Percentiles rank a stretch among this genome's conserved stretches.
Evolutionary conservation across 2,113 vertebrate genomes (phyloP).

Genomic region (Prionailurus bengalensis): DNA sequence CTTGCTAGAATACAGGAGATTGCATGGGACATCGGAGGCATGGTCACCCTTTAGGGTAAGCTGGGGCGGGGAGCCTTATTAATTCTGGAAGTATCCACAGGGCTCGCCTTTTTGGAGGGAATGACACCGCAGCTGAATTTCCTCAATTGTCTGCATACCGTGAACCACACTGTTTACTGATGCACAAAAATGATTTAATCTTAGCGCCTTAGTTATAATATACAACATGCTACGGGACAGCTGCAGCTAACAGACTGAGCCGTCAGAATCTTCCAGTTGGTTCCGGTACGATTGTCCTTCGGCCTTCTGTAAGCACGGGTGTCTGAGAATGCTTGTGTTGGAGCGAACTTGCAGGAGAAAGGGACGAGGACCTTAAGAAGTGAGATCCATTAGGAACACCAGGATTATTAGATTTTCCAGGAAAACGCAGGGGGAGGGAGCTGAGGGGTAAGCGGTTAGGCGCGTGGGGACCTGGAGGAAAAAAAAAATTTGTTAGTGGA

Average conservation of each 20-base stretch:
- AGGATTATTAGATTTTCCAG: slow-evolving; percentile 64
- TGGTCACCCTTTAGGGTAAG: background rate
- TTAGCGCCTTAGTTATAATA: slow-evolving; percentile 28
- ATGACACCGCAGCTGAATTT: slow-evolving; percentile 22
- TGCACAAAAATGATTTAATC: slow-evolving; percentile 53
- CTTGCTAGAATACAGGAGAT: too few relatives aligned
- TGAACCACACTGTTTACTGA: slow-evolving; percentile 44
- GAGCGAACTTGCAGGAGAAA: slow-evolving; percentile 50
- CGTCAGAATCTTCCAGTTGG: slow-evolving; percentile 47
- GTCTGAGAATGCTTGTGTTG: slow-evolving; percentile 52
- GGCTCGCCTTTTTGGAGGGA: background rate
- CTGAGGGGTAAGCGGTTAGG: background rate
- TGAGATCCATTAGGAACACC: slow-evolving; percentile 15
- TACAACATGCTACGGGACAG: background rate
- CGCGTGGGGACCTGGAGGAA: background rate
- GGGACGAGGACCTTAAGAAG: slow-evolving; percentile 47
- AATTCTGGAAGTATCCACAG: slow-evolving; percentile 33
- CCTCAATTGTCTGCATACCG: slow-evolving; percentile 47
- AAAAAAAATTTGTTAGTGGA: background rate
- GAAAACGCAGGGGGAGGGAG: background rate
- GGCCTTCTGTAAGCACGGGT: slow-evolving; percentile 35
- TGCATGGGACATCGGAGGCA: background rate
- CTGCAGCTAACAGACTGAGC: background rate
- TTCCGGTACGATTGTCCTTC: slow-evolving; percentile 35
- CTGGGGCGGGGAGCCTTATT: background rate